Conservation (phyloP, 2,113 vertebrate genomes). For the Mola mola region DNA sequence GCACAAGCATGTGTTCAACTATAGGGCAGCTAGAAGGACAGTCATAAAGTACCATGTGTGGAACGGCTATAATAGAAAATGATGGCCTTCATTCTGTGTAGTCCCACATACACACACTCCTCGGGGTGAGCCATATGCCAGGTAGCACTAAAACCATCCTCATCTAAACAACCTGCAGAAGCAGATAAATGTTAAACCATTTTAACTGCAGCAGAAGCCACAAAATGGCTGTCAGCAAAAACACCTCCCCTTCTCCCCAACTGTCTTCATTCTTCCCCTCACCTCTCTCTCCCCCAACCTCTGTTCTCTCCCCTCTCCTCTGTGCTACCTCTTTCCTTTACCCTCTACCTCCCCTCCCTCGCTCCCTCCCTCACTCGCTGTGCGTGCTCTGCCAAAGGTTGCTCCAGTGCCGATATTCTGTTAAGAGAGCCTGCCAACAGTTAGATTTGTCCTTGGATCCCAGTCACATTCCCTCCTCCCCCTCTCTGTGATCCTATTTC, state of each 20-base stretch:
- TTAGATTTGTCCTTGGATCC: slow-evolving; percentile 85
- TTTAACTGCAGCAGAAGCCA: slow-evolving; percentile 80
- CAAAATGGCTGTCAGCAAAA: slow-evolving; percentile 84
- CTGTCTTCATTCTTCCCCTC: slow-evolving; percentile 72
- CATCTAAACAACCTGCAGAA: slow-evolving; percentile 64
- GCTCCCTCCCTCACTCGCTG: too few species aligned
- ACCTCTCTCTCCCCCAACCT: slow-evolving; percentile 61
- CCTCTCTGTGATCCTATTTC: slow-evolving; percentile 68
- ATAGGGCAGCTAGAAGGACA: slow-evolving; percentile 46
- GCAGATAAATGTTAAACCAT: slow-evolving; percentile 79
- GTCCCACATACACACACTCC: slow-evolving; percentile 35
- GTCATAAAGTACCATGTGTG: slow-evolving; percentile 57
- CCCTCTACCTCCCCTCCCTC: slow-evolving; percentile 36
- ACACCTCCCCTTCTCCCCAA: slow-evolving; percentile 75
- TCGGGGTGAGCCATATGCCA: slow-evolving; percentile 67
- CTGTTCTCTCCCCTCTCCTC: slow-evolving; percentile 63
- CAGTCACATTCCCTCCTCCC: slow-evolving; percentile 61
- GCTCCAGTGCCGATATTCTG: slow-evolving; percentile 82
- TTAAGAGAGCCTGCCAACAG: slow-evolving; percentile 82
- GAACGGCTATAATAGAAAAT: slow-evolving; percentile 62
- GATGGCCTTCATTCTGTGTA: slow-evolving; percentile 52
- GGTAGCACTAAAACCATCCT: slow-evolving; percentile 71
- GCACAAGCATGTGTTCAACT: slow-evolving; percentile 33
- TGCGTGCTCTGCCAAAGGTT: slow-evolving; percentile 81
- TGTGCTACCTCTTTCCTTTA: slow-evolving; percentile 63